Evolutionary conservation across 2,113 vertebrate genomes (phyloP), one percentile per base, ranked within the genome.

Genomic region (Mirounga angustirostris): DNA sequence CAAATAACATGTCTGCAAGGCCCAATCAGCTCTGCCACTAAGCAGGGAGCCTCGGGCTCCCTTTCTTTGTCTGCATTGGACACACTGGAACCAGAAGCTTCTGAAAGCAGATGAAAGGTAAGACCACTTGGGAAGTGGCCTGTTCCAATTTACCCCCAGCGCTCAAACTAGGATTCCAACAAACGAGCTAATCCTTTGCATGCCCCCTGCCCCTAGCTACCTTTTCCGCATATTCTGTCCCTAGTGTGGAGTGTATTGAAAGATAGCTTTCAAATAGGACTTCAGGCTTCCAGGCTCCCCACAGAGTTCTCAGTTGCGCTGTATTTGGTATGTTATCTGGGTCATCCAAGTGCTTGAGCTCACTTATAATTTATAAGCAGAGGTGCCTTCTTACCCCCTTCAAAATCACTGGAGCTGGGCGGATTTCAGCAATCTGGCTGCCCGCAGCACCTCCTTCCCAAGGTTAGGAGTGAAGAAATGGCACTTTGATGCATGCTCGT

Each of bases 401-500:
- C 97, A 73, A 61, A 71, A 28, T 58, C 33, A 9, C 36, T 3
- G 7, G 40, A 33, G 26, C 14, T 80, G 78, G 78, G n/a, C 61
- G 56, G 52, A 59, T 89, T 78, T 83, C 91, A 96, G 91, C 76
- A 43, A 79, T 79, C 95, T 89, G 36, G 65, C 85, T 46, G 59
- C 91, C 33, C 84, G 67, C 95, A 97, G 97, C 56, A 73, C 96
- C 59, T 98, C 97, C 73, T 98, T 88, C 92, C 97, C 86, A 82
- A 33, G 46, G 92, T 97, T 96, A 65, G 94, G 97, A 97, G 96
- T 98, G 92, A 96, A 98, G 93, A 98, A 96, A 93, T 96, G 97
- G 98, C 96, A 79, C 97, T 98, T 98, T 98, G 98, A 98, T 99
- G 98, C 81, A 97, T 98, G 93, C 98, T 98, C 95, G 73, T 98